Evolutionary conservation across 1,140 invertebrate genomes (phyloP).

Genomic region (Cotesia vestalis): DNA sequence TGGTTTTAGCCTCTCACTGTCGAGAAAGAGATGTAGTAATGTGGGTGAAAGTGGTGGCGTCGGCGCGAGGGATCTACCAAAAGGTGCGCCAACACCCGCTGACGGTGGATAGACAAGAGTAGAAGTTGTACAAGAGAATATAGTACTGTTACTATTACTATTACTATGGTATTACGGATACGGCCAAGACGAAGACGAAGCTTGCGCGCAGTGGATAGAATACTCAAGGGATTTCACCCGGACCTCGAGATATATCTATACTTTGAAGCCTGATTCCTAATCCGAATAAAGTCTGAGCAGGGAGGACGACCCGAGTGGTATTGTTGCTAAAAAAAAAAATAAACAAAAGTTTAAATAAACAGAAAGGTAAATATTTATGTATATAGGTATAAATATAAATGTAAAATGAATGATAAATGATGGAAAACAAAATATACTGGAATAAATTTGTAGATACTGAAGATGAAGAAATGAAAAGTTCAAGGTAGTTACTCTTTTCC

Average conservation of each 20-base stretch:
- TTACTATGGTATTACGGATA: neutral
- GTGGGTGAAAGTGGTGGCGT: constrained; percentile 33
- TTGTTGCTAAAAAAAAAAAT: too few species aligned
- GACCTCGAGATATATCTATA: neutral
- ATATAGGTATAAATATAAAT: neutral
- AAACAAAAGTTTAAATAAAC: neutral
- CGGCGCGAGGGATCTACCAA: constrained; percentile 22
- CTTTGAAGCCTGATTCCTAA: too few species aligned
- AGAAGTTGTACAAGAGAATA: neutral
- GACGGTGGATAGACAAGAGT: constrained; percentile 1
- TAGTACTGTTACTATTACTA: neutral
- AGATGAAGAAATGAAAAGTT: neutral
- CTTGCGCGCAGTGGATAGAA: neutral
- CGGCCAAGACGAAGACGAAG: neutral
- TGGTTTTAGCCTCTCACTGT: neutral
- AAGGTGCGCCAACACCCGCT: constrained; percentile 8
- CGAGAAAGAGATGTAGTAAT: neutral
- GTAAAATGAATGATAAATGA: neutral
- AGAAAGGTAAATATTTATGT: neutral
- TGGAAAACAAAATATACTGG: constrained; percentile 1
- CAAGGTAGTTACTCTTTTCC: neutral
- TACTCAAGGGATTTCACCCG: neutral
- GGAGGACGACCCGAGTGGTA: too few species aligned
- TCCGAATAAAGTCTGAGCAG: too few species aligned
- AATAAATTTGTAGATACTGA: neutral